A percentile compares a stretch with the other conserved stretches of the same genome.
phyloP scores from a whole-genome alignment of 2,797 vertebrate species.

The Zalophus californianus region DNA sequence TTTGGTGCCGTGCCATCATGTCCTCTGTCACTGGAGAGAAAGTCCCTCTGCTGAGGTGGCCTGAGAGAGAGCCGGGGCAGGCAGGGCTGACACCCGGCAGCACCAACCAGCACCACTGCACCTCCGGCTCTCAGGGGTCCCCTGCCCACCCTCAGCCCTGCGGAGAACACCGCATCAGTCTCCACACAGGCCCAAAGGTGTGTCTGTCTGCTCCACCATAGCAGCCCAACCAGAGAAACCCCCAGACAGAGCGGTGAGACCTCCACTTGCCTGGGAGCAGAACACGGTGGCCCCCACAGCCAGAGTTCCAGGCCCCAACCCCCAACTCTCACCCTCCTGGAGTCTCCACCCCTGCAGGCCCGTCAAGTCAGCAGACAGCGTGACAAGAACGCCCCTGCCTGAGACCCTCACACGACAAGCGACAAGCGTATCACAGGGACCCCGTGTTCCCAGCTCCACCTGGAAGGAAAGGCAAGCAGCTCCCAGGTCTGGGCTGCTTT shows the following conservation, averaged over 20 bases:
- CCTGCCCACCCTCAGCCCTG: too few relatives aligned
- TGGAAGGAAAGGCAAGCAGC: background rate
- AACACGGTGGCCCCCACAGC: background rate
- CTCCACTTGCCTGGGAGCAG: background rate
- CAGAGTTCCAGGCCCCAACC: background rate
- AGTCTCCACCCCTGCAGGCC: background rate
- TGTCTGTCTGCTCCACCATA: background rate
- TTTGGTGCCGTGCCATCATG: background rate
- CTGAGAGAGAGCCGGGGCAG: background rate
- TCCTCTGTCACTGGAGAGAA: background rate
- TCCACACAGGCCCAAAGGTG: background rate
- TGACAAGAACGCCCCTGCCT: background rate
- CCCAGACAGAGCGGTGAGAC: too few relatives aligned
- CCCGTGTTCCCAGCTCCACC: background rate
- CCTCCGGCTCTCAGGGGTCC: too few relatives aligned
- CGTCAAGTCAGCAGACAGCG: background rate
- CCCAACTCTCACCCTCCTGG: background rate
- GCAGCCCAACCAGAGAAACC: background rate
- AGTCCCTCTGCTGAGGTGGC: background rate
- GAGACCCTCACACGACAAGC: background rate
- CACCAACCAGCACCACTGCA: background rate
- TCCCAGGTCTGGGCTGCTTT: background rate
- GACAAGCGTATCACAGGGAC: too few relatives aligned
- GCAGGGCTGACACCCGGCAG: background rate
- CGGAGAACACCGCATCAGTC: accelerated